Evolutionary conservation across 2,113 vertebrate species (phyloP).

Genomic region (Myotis yumanensis): DNA sequence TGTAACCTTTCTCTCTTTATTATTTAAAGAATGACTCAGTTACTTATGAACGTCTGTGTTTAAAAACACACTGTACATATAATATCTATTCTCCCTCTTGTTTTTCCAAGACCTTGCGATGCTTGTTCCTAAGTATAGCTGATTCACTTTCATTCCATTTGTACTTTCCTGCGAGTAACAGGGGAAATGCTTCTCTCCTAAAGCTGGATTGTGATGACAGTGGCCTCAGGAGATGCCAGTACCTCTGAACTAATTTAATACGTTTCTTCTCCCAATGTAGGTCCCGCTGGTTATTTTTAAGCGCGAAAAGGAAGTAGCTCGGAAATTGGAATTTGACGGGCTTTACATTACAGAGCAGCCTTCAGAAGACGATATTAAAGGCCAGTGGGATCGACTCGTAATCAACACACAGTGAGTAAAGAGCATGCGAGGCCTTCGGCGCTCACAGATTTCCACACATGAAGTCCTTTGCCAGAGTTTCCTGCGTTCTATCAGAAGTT

Average conservation of each 20-base stretch:
- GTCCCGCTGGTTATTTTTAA: constrained; percentile 98
- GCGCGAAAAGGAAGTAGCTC: constrained; percentile 96
- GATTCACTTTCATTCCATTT: constrained; percentile 40
- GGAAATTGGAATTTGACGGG: constrained; percentile 97
- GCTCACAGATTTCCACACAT: background rate
- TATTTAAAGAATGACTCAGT: background rate
- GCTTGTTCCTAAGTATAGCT: background rate
- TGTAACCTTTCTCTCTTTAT: background rate
- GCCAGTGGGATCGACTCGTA: constrained; percentile 97
- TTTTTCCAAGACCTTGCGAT: background rate
- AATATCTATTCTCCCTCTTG: background rate
- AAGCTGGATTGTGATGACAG: constrained; percentile 48
- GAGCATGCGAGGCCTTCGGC: background rate
- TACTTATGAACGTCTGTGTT: background rate
- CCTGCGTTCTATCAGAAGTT: constrained; percentile 18
- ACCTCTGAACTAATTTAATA: constrained; percentile 46
- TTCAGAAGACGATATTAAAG: constrained; percentile 98
- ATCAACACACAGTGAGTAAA: constrained; percentile 98
- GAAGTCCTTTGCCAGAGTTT: constrained; percentile 33
- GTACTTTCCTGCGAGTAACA: constrained; percentile 27
- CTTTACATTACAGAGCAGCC: constrained; percentile 98
- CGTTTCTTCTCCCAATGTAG: constrained; percentile 79
- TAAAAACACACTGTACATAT: background rate
- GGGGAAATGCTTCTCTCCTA: constrained; percentile 29
- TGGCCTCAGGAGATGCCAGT: background rate